Evolutionary conservation across 2,113 vertebrate genomes (phyloP), one percentile per base, ranked within the genome.

Genomic region (Columbina picui): DNA sequence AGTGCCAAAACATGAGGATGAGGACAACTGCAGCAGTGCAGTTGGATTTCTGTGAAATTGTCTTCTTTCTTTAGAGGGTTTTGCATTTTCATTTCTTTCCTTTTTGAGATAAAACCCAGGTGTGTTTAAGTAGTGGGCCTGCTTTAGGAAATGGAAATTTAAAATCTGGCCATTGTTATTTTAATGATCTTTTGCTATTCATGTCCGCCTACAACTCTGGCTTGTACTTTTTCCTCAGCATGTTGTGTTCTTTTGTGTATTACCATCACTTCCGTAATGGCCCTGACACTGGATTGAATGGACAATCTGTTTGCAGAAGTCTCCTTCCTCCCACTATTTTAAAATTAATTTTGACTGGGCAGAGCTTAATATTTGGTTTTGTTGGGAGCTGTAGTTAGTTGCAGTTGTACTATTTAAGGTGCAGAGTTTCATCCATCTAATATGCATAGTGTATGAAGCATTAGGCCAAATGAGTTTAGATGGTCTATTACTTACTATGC

Each of bases 21-120:
- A 67, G 83, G 55, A 90, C 22, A 92, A 47, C 63, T 95, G 92
- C 82, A 93, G 83, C 41, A 83, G 17, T 94, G 76, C 83, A 88
- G 86, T 74, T 86, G 56, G 22, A 34, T 92, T 86, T 80, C 50
- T 86, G 16, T 96, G 56, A 63, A 88, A 47, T 52, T n/a, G 19
- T 55, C 34, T 80, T 4, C 41, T 69, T 86, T 67, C 19, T 20
- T 86, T 63, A 67, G 55, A 86, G 68, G 19, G 15, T 26, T 90
- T 96, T 90, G 26, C 63, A 6, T 93, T 94, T 84, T 85, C 6
- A 50, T 73, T 84, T 86, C 19, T 86, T 93, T 59, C 56, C 34
- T 68, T 26, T 80, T 12, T 88, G 39, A 68, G 50, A 0, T 70
- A 61, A 86, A 86, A 23, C 19, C 15, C 38, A 29, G 20, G 17